Evolutionary conservation across 2,113 vertebrate genomes (phyloP).

Genomic region (Strix aluco): DNA sequence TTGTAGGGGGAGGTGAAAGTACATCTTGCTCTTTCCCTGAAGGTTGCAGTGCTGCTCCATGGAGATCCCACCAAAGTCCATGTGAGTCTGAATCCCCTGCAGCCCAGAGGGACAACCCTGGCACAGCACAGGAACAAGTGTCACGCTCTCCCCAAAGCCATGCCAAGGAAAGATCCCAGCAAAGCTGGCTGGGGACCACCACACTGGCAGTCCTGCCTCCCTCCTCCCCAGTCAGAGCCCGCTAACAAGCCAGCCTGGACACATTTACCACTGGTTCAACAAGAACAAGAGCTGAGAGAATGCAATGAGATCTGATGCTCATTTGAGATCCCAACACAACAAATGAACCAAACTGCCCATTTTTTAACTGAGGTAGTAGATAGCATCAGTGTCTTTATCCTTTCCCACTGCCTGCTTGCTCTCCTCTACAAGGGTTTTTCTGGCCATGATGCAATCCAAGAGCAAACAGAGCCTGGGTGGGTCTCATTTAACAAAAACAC

Average conservation of each 20-base stretch:
- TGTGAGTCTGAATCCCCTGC: background rate
- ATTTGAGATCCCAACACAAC: background rate
- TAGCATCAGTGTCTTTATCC: background rate
- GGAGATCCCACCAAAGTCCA: background rate
- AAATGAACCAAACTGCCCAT: background rate
- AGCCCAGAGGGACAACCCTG: background rate
- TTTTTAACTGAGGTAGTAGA: background rate
- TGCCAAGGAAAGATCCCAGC: background rate
- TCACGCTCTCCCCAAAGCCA: background rate
- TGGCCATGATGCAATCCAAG: background rate
- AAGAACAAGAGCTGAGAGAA: background rate
- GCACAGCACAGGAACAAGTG: rapidly evolving
- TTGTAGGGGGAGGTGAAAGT: background rate
- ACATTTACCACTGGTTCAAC: background rate
- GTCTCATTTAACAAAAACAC: background rate
- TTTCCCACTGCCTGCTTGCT: background rate
- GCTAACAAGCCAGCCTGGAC: background rate
- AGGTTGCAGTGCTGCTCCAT: background rate
- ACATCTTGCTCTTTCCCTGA: background rate
- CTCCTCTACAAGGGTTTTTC: background rate
- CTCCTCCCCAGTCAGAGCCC: no score
- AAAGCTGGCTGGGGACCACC: background rate
- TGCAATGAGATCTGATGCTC: background rate
- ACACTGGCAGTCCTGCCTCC: background rate
- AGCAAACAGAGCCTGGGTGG: background rate